phyloP scores from a whole-genome alignment of 2,113 vertebrate species.

The Oreochromis aureus region DNA sequence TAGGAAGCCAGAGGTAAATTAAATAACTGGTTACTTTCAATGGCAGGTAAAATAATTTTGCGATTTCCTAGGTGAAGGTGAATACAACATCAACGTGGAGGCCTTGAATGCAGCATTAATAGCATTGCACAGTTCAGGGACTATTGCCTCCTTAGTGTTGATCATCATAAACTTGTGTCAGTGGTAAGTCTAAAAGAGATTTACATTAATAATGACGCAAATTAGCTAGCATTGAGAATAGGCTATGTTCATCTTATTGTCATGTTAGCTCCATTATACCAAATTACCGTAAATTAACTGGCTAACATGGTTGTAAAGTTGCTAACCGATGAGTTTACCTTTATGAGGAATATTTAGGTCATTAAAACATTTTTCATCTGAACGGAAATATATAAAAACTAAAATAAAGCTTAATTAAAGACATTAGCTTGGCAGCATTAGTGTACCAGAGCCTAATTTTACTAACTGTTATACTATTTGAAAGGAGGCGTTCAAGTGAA shows the following conservation, averaged over 20 bases:
- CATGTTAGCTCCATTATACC: neutral
- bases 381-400: neutral
- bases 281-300: neutral
- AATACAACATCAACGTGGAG: neutral
- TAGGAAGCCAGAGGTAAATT: neutral
- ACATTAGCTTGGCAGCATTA: neutral
- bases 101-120: constrained; percentile 14
- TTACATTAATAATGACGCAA: neutral
- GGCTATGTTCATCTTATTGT: neutral
- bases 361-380: neutral
- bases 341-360: rapidly evolving
- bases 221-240: neutral
- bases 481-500: neutral
- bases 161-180: neutral
- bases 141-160: neutral
- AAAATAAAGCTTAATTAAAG: rapidly evolving
- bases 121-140: constrained; percentile 2
- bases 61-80: rapidly evolving
- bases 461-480: neutral
- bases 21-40: neutral
- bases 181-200: neutral
- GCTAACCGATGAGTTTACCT: neutral
- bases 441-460: neutral
- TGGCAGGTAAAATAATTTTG: neutral
- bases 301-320: neutral